Evolutionary conservation across 2,113 vertebrate genomes (phyloP), one percentile per base, ranked within the genome.

Genomic region (Alces alces): DNA sequence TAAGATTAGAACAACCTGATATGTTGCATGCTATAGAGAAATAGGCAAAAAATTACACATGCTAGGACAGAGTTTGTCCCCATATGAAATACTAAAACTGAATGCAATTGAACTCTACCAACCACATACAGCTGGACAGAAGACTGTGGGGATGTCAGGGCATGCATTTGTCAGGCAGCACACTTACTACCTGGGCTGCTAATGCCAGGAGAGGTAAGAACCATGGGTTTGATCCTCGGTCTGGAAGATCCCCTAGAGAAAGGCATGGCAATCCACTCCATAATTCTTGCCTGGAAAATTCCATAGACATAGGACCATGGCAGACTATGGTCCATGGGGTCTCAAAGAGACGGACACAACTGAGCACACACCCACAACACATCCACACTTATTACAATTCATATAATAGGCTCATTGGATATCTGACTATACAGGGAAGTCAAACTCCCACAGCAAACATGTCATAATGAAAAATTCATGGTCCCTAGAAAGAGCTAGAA

Each of bases 1-100:
- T 97, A 88, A 98, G 97, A 98, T 97, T 98, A 98, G 58, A 97
- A 88, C 54, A 98, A 96, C 89, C 94, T 98, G 96, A 98, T 93
- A 98, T 92, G 82, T 95, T 96, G 79, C 93, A 95, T 91, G 73
- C 92, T 98, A 95, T 97, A 85, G 95, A 98, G 89, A 99, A 98
- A 98, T 91, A 95, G 84, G 79, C 86, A 96, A 97, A 79, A 98
- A 98, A 97, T 70, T 87, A 76, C 96, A 83, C 94, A 97, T 93
- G 78, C 90, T 97, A 89, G 94, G 80, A 95, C 91, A 98, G 93
- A 97, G 57, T 94, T 89, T 98, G 93, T 98, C 96, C 96, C 19
- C 1, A 54, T 36, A 94, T 98, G 80, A 98, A 97, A 97, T 98
- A 98, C 96, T 97, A 98, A 98, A 98, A 97, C 92, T 95, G 95